These are phyloP conservation scores for Trilocha varians DNA, from an alignment of 2,888 invertebrate species.

Conservation along the genomic window DNA sequence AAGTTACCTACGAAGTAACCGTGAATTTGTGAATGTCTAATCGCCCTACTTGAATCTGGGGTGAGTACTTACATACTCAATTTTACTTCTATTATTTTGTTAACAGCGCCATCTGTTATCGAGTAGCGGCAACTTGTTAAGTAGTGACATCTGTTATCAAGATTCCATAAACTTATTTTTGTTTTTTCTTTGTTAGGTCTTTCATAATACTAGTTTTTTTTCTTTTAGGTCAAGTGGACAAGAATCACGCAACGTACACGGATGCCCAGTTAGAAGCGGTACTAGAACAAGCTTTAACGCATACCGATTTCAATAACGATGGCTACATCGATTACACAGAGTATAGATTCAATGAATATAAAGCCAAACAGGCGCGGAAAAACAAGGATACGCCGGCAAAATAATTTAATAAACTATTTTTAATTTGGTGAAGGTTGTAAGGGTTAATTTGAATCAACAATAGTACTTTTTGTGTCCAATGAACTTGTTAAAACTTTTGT, in stretches of 20 bases:
- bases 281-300: slow-evolving; percentile 76
- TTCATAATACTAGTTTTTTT: slow-evolving; percentile 5
- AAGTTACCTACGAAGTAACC: slow-evolving; percentile 11
- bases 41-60: slow-evolving; percentile 34
- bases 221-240: slow-evolving; percentile 50
- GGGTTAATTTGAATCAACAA: too few relatives aligned
- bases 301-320: slow-evolving; percentile 80
- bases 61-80: slow-evolving; percentile 28
- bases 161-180: not conserved
- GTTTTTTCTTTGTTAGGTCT: not conserved
- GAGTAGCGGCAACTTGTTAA: not conserved
- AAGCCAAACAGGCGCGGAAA: slow-evolving; percentile 27
- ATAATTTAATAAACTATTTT: not conserved
- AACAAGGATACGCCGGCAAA: not conserved
- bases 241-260: slow-evolving; percentile 44
- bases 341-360: slow-evolving; percentile 51
- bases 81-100: slow-evolving; percentile 1
- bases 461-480: too few relatives aligned
- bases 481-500: too few relatives aligned
- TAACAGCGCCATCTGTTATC: not conserved
- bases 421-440: too few relatives aligned
- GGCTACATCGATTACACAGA: slow-evolving; percentile 82
- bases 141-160: too few relatives aligned
- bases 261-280: slow-evolving; percentile 70
- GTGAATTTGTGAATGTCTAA: slow-evolving; percentile 9